phyloP scores from a whole-genome alignment of 2,797 vertebrate species.

The Euphonia xanthogaster region DNA sequence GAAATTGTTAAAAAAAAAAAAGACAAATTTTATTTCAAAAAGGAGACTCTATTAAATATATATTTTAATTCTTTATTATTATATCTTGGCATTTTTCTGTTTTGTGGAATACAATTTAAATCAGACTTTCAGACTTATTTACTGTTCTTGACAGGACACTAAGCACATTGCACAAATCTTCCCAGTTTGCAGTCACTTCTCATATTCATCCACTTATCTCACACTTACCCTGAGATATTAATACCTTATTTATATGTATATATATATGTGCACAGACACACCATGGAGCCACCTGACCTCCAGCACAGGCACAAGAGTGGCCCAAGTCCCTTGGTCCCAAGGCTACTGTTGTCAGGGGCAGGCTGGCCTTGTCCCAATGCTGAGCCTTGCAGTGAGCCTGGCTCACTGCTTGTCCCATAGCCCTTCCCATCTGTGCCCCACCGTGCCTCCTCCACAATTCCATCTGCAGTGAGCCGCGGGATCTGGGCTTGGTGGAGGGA shows the following conservation, averaged over 20 bases:
- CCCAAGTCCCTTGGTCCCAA: background rate
- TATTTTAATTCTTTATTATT: background rate
- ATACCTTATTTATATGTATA: accelerated
- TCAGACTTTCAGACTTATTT: background rate
- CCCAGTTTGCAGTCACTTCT: background rate
- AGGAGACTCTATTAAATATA: background rate
- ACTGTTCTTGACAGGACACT: background rate
- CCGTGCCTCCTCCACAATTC: background rate
- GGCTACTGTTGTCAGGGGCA: background rate
- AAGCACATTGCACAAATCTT: background rate
- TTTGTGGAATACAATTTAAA: background rate
- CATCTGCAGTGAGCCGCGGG: background rate
- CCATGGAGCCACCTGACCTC: background rate
- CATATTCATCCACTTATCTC: background rate
- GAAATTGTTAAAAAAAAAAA: background rate
- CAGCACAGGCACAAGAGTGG: background rate
- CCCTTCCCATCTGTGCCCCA: background rate
- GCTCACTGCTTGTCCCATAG: accelerated
- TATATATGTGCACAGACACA: too few relatives aligned
- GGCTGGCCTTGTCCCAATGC: background rate
- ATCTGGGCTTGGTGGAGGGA: background rate
- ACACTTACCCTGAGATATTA: background rate
- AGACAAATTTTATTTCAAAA: background rate
- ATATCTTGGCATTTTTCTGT: background rate
- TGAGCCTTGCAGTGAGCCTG: background rate